Evolutionary conservation across 2,113 vertebrate genomes (phyloP), one percentile per base, ranked within the genome.

Genomic region (Sakesphorus luctuosus): DNA sequence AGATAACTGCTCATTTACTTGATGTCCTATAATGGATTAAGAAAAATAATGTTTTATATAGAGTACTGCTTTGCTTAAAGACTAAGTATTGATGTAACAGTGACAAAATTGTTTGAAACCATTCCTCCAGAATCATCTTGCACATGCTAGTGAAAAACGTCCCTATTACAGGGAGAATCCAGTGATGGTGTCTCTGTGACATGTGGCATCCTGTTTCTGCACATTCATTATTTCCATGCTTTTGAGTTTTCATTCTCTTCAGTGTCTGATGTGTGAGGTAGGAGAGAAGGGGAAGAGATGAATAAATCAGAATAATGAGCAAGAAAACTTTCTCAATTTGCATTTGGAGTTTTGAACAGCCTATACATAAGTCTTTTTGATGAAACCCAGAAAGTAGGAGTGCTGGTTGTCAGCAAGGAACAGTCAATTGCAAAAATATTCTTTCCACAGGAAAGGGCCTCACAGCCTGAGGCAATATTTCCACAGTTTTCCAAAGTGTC

Each of bases 381-480:
- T 68, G 83, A 91, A 88, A 77, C 8, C 1, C 61, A 75, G 85
- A 74, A 43, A 18, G 15, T 59, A 24, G 28, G 68, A 11, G 59
- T 35, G 5, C 49, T 71, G 81, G 40, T 7, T 43, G 79, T 95
- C 89, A 88, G 81, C 78, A 86, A 92, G 56, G 83, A 93, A 73
- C 76, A 96, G 87, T 76, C 76, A 94, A 74, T 23, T 93, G 87
- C 91, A 94, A 93, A 93, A 96, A 79, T 83, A 93, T 15, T 61
- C 44, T 84, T 84, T 87, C 95, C 96, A 82, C 67, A 95, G 96
- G 96, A 97, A 97, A 97, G 72, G 74, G 73, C 76, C 56, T 88
- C 94, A 87, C 80, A 87, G 50, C 92, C 84, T 94, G 91, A 98
- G 83, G 95, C 88, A 93, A 25, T 85, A 68, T 97, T 97, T 97